Evolutionary conservation across 2,888 invertebrate species (phyloP), one percentile per base, ranked within the genome.

Genomic region (Amblyjoppa fuscipennis): DNA sequence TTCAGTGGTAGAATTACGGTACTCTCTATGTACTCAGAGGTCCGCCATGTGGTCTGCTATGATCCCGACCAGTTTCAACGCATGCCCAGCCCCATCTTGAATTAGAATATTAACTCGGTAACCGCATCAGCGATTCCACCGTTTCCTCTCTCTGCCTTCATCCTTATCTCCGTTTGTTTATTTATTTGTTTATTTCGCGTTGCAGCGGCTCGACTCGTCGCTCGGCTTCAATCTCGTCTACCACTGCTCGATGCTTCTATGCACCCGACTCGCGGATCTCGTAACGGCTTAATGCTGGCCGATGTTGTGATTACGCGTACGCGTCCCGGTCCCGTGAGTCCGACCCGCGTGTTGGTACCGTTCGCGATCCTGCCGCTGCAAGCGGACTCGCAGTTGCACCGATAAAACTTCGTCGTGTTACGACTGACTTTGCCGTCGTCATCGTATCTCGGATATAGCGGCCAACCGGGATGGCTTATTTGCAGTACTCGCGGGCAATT

Each of bases 31-130:
- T 41, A 73, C 79, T 56, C 31, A 0, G 28, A 13, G 28, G 13
- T 76, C 53, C 41, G 78, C 59, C 70, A 77, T 78, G 61, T 82
- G 76, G 70, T 81, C 71, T 69, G 68, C 69, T 80, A 49, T 74
- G 74, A 83, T 83, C 83, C 83, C 83, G 85, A 76, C 75, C 87
- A 89, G 92, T 92, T 92, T 92, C 92, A 92, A 92, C 89, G 91
- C 90, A 91, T 91, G 91, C 91, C 91, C 88, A 91, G 90, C 92
- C 45, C 91, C 90, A 91, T 89, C 88, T 89, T 90, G 88, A 88
- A 91, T 91, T 92, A 91, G 92, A 92, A 92, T 92, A 92, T 92
- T 90, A 90, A 89, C 91, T 90, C 89, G 89, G 88, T 89, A 84
- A 90, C 91, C 80, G 88, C 90, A 90, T 89, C 86, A 87, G 84